Conservation (phyloP, 2,113 vertebrate genomes). For the human (Homo sapiens) region GRCh38 chrX:48940001-48940500, state of each 20-base stretch:
- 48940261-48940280: conserved; percentile 18
- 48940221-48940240: conserved; percentile 26
- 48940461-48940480: not conserved
- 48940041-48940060: not conserved
- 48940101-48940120: not conserved
- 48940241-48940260: not conserved
- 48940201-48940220: not conserved
- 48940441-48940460: conserved; percentile 19
- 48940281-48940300: not conserved
- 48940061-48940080: not conserved
- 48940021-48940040: not conserved
- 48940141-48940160: not conserved
- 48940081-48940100: not conserved
- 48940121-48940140: not conserved
- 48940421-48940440: conserved; percentile 11
- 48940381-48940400: not conserved
- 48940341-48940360: conserved; percentile 33
- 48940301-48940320: not conserved
- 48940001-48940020: not conserved
- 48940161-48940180: not conserved
- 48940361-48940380: not conserved
- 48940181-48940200: not conserved
- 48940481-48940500: conserved; percentile 41
- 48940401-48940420: not conserved
- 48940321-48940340: conserved; percentile 6